Evolutionary conservation across 2,113 vertebrate genomes (phyloP).

Genomic region (Daubentonia madagascariensis): DNA sequence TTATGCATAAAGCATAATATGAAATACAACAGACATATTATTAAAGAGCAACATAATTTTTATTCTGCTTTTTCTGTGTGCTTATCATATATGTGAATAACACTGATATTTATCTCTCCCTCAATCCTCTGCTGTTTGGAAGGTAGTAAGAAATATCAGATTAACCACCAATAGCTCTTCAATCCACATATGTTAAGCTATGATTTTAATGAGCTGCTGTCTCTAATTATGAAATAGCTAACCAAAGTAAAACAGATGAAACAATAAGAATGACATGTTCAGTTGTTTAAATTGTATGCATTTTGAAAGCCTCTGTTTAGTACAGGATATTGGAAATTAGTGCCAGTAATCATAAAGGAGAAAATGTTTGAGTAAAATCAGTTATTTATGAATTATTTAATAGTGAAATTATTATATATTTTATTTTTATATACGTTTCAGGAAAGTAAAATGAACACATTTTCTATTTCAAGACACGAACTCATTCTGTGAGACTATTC

Average conservation of each 20-base stretch:
- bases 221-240: neutral
- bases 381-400: conserved; percentile 46
- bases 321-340: neutral
- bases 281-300: neutral
- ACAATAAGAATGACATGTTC: neutral
- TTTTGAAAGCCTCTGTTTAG: neutral
- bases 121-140: neutral
- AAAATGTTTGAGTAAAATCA: conserved; percentile 36
- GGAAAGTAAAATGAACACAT: neutral
- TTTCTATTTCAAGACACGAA: neutral
- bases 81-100: neutral
- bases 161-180: neutral
- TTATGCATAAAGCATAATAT: neutral
- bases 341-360: neutral
- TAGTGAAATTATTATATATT: neutral
- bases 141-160: neutral
- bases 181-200: neutral
- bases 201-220: neutral
- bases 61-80: neutral
- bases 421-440: neutral
- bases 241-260: neutral
- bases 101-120: neutral
- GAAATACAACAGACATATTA: neutral
- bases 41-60: neutral
- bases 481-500: neutral